Base-by-base conservation (phyloP, 1,140 invertebrate species). In the Myzus persicae region DNA sequence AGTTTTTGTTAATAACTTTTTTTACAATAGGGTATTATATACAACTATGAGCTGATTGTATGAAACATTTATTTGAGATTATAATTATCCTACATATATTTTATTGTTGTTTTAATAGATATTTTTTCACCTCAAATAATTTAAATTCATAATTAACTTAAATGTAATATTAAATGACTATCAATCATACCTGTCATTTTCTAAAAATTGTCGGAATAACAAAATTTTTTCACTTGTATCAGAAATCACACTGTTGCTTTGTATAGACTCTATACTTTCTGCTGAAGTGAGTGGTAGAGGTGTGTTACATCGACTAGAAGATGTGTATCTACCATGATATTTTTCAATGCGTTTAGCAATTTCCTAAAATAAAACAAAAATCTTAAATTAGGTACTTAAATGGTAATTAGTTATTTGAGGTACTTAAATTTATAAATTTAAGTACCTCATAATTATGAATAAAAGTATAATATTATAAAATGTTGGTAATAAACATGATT, bases 301-400 rank as follows among this genome's bases (percentile, higher is more conserved):
- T 67, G 89, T 90, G 31, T 90, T 90, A 67, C 89, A 90, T n/a
- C 89, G 89, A 67, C 89, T 90, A 67, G 89, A 59, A 67, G 89
- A 59, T 90, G 89, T 42, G 18, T 42, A 90, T 90, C 89, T 90
- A 42, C 89, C 51, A 14, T 90, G 89, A 11, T 90, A 90, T 67
- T 90, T 90, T 90, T 90, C 54, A 1, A 67, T 44, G 20, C 89
- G 54, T 67, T 90, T 90, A 90, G 51, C 89, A 42, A 90, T 67
- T 67, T 90, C 89, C 89, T 90, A 90, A 90, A 88, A 88, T 22
- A 36, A 85, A 89, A 89, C 9, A 89, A 89, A 40, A 7, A 89
- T 54, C 36, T n/a, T n/a, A n/a, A n/a, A n/a, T n/a, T n/a, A n/a
- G n/a, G n/a, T n/a, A n/a, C n/a, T n/a, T n/a, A n/a, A n/a, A n/a